phyloP scores from a whole-genome alignment of 2,888 invertebrate species.

The Troilus luridus region DNA sequence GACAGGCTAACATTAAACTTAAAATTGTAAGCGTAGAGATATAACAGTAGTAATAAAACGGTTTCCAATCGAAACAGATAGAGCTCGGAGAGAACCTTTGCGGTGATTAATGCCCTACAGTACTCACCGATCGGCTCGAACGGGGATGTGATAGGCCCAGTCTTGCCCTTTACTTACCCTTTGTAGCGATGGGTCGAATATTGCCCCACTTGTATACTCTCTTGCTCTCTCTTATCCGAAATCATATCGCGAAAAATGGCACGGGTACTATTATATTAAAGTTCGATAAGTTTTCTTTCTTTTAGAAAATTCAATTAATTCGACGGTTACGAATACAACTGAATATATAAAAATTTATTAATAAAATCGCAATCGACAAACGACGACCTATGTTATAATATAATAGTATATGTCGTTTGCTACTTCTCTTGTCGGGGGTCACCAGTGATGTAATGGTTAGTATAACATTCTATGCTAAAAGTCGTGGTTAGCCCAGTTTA shows the following conservation, averaged over 20 bases:
- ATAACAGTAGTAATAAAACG: not conserved
- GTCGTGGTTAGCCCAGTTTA: too few relatives aligned
- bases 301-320: not conserved
- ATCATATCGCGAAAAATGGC: not conserved
- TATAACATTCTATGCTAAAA: too few relatives aligned
- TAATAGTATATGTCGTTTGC: too few relatives aligned
- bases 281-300: not conserved
- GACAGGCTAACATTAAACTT: not conserved
- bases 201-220: conserved; percentile 8
- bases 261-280: not conserved
- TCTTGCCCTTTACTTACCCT: conserved; percentile 23
- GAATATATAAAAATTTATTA: too few relatives aligned
- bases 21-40: not conserved
- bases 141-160: not conserved
- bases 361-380: too few relatives aligned
- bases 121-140: conserved; percentile 3
- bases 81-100: not conserved
- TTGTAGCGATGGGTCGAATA: conserved; percentile 18
- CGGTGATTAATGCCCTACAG: not conserved
- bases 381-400: too few relatives aligned
- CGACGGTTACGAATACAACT: not conserved
- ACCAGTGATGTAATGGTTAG: too few relatives aligned
- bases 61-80: not conserved
- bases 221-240: not conserved
- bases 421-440: too few relatives aligned